Conservation (phyloP, 2,888 invertebrate species). For the Leptura quadrifasciata region DNA sequence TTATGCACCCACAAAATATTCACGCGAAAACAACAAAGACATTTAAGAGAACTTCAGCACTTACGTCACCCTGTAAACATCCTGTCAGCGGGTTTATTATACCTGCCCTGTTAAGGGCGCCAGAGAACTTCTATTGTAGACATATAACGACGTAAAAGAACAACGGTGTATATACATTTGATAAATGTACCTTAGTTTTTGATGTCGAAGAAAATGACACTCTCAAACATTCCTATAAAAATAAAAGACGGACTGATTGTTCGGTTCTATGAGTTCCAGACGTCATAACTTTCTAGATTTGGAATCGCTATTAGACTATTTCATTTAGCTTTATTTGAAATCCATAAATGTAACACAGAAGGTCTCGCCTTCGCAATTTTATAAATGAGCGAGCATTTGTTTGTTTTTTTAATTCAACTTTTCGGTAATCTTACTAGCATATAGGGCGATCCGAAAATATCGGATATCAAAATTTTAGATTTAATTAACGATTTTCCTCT, state of each 20-base stretch:
- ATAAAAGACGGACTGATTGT: constrained; percentile 31
- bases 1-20: background rate
- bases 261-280: constrained; percentile 40
- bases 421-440: background rate
- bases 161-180: constrained; percentile 36
- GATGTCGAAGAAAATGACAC: constrained; percentile 47
- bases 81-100: constrained; percentile 30
- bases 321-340: constrained; percentile 15
- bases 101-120: constrained; percentile 39
- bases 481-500: no score
- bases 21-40: constrained; percentile 19
- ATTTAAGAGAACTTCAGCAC: constrained; percentile 23
- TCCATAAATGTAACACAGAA: constrained; percentile 12
- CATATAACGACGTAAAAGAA: constrained; percentile 42
- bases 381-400: background rate
- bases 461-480: no score
- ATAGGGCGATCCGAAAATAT: no score
- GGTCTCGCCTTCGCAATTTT: constrained; percentile 4
- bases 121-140: constrained; percentile 41
- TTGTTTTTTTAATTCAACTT: background rate
- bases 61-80: constrained; percentile 34
- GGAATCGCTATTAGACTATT: constrained; percentile 24
- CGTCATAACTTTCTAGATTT: constrained; percentile 42
- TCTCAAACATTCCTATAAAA: constrained; percentile 45
- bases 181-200: constrained; percentile 46